These are phyloP conservation scores for Temnopleurus reevesii DNA, from an alignment of 53 echinoderm and acorn worm species.

Conservation along the genomic window DNA sequence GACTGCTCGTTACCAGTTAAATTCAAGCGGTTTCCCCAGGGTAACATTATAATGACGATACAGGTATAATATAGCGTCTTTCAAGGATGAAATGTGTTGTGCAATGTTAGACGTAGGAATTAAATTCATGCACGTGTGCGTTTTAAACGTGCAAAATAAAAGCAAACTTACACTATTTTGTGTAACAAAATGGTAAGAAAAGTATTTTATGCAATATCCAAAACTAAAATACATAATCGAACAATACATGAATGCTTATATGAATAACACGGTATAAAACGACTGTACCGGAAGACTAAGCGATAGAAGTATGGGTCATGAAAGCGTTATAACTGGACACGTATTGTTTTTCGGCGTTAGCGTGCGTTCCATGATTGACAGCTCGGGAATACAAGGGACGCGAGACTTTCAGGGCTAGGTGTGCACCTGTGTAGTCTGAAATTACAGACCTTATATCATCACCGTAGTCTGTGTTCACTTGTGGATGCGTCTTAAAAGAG, in stretches of 20 bases:
- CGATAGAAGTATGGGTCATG: background rate
- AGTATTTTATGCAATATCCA: too few relatives aligned
- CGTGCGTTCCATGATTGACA: background rate
- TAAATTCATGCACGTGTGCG: too few relatives aligned
- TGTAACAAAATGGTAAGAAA: too few relatives aligned
- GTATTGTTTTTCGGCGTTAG: constrained; percentile 22
- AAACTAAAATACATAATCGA: background rate
- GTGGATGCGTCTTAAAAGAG: too few relatives aligned
- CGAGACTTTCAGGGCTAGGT: background rate
- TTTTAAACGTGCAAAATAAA: too few relatives aligned
- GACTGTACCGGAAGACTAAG: background rate
- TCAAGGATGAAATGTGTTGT: background rate
- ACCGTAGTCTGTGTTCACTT: too few relatives aligned
- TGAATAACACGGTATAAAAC: background rate
- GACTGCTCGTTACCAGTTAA: constrained; percentile 7
- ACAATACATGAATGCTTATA: background rate
- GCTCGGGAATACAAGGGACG: background rate
- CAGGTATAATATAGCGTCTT: background rate
- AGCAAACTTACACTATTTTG: too few relatives aligned
- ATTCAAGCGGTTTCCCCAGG: constrained; percentile 19
- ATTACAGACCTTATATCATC: too few relatives aligned
- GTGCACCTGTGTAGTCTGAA: too few relatives aligned
- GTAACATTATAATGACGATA: background rate
- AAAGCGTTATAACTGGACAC: constrained; percentile 13
- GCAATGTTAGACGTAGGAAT: too few relatives aligned